phyloP scores from a whole-genome alignment of 2,888 invertebrate genomes.

The Yponomeuta malinellus region DNA sequence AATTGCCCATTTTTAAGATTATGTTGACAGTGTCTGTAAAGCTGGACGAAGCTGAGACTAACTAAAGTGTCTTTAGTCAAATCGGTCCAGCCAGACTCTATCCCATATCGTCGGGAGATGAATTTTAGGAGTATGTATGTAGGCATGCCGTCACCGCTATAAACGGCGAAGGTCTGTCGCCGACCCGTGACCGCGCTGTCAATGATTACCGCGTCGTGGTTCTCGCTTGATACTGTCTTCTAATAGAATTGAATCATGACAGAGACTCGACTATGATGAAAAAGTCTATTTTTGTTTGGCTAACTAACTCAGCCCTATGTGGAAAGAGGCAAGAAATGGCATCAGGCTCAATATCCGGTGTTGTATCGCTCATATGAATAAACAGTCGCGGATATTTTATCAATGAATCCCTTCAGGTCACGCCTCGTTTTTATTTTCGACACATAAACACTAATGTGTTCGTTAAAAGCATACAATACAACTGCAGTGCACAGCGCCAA shows the following conservation, averaged over 20 bases:
- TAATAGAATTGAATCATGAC: slow-evolving; percentile 14
- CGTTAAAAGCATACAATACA: too few relatives aligned
- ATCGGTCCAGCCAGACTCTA: slow-evolving; percentile 37
- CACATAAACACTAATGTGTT: too few relatives aligned
- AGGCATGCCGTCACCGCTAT: slow-evolving; percentile 69
- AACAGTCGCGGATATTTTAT: slow-evolving; percentile 5
- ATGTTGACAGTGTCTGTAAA: too few relatives aligned
- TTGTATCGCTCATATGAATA: slow-evolving; percentile 16
- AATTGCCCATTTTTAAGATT: too few relatives aligned
- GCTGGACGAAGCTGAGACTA: not conserved
- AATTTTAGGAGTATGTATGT: not conserved
- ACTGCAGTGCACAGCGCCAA: not conserved
- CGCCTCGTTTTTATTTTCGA: slow-evolving; percentile 12
- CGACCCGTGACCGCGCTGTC: slow-evolving; percentile 34
- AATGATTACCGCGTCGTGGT: not conserved
- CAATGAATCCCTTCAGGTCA: slow-evolving; percentile 17
- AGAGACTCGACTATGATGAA: not conserved
- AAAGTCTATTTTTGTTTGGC: slow-evolving; percentile 2
- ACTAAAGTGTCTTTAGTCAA: slow-evolving; percentile 15
- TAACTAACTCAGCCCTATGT: not conserved
- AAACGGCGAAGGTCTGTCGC: slow-evolving; percentile 56
- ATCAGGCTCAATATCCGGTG: slow-evolving; percentile 9
- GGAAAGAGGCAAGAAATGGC: not conserved
- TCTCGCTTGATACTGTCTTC: slow-evolving; percentile 3
- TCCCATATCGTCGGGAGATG: slow-evolving; percentile 21